Percentiles rank a stretch among this genome's conserved stretches.
phyloP scores from a whole-genome alignment of 1,140 invertebrate genomes.

The Grapholita molesta region DNA sequence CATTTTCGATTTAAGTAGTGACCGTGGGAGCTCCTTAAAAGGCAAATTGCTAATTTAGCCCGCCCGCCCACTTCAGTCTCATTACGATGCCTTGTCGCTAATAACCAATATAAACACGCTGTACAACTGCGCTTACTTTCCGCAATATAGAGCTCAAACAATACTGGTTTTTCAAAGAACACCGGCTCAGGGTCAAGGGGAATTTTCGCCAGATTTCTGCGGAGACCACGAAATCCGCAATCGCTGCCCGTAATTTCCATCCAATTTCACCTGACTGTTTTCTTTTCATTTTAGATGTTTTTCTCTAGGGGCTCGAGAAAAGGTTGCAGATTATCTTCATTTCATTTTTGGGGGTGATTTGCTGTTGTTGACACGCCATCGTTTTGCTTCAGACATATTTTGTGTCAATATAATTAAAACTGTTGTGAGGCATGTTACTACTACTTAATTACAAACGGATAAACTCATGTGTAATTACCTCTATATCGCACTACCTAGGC shows the following conservation, averaged over 20 bases:
- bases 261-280: slow-evolving; percentile 32
- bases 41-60: slow-evolving; percentile 15
- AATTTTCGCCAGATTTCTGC: slow-evolving; percentile 11
- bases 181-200: not conserved
- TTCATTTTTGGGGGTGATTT: not conserved
- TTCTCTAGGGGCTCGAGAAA: slow-evolving; percentile 14
- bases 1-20: slow-evolving; percentile 16
- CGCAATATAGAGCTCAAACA: not conserved
- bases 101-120: not conserved
- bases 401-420: not conserved
- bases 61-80: not conserved
- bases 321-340: slow-evolving; percentile 2
- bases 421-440: too few species aligned
- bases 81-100: not conserved
- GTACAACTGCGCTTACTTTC: too few species aligned
- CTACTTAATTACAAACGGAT: too few species aligned
- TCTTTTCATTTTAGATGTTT: slow-evolving; percentile 25
- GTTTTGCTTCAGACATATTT: not conserved
- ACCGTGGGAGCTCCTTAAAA: slow-evolving; percentile 9
- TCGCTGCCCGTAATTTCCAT: slow-evolving; percentile 22
- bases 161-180: not conserved
- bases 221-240: slow-evolving; percentile 19
- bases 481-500: too few species aligned
- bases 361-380: not conserved
- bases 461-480: too few species aligned